phyloP scores from a whole-genome alignment of 2,888 invertebrate species.

The Ryuthela nishihirai region DNA sequence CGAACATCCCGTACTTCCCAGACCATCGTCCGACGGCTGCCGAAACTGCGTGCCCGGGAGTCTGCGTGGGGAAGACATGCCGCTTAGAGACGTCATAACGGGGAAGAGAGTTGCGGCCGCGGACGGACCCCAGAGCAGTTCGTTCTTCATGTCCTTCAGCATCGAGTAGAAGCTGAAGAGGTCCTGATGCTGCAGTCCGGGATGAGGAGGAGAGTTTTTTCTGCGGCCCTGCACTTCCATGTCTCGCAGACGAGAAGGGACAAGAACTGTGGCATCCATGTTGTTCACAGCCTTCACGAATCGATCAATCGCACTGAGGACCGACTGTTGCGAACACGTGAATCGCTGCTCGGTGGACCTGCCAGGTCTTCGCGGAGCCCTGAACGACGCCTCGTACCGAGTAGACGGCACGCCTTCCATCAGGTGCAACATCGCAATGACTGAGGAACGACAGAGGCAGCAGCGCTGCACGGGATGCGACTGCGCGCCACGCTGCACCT shows the following conservation, averaged over 20 bases:
- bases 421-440: no score
- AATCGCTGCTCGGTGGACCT: conserved; percentile 37
- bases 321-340: conserved; percentile 71
- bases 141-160: conserved; percentile 49
- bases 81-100: conserved; percentile 14
- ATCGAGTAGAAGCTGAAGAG: conserved; percentile 47
- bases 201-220: conserved; percentile 22
- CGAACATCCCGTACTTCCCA: conserved; percentile 39
- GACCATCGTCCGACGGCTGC: conserved; percentile 41
- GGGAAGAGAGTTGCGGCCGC: conserved; percentile 20
- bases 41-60: conserved; percentile 22
- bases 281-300: conserved; percentile 50
- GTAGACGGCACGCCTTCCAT: no score
- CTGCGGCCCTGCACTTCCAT: conserved; percentile 45
- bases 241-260: conserved; percentile 50
- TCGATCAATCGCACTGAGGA: conserved; percentile 59
- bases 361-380: no score
- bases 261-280: conserved; percentile 52
- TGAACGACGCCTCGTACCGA: no score
- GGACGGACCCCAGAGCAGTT: conserved; percentile 48
- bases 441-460: no score
- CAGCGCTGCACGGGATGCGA: no score
- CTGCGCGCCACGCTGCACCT: no score
- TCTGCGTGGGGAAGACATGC: conserved; percentile 18
- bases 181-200: conserved; percentile 38